Base-by-base conservation (phyloP, 2,888 invertebrate genomes). In the Perizoma affinitatum region DNA sequence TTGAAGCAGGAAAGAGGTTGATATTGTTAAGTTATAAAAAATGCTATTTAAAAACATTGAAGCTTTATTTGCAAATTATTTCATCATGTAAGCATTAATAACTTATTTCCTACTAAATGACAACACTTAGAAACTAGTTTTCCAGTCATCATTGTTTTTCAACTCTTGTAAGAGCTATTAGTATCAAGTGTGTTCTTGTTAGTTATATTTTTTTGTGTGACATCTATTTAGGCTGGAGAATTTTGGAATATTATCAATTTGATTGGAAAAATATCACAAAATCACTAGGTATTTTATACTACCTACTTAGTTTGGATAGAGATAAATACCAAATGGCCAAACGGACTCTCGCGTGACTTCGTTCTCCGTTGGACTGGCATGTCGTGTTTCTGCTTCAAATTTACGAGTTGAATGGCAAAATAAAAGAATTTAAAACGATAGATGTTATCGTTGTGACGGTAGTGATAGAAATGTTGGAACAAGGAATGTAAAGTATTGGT, bases 351-450 rank as follows among this genome's bases (percentile, higher is more conserved):
- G 70, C 70, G 70, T 70, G 70, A 70, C 70, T 68, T 52, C 58
- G 49, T 45, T 45, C 54, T 44, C 45, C 59, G 54, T 58, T 59
- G 67, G 65, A 65, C 67, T 66, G 65, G 65, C 67, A 69, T 66
- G 67, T 61, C 69, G 56, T 58, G 64, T 58, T 58, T 64, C 60
- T 54, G 63, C 61, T 63, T 63, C 52, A 65, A 66, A 69, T 69
- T 70, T 67, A 69, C 63, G 60, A 60, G 54, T 63, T 61, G 65
- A 64, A 67, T 58, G 54, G 66, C 63, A 63, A 66, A 70, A 66
- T 64, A 64, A 68, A 70, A 70, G 69, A 67, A 54, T 66, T 61
- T 63, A 58, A 60, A 64, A 57, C 68, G 64, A 67, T 67, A 65
- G 66, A 68, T 69, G 66, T 54, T 69, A 71, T 67, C 66, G 61